Percentiles rank a stretch among this genome's conserved stretches.
phyloP scores from a whole-genome alignment of 2,888 invertebrate genomes.

The Cartodere bifasciata region DNA sequence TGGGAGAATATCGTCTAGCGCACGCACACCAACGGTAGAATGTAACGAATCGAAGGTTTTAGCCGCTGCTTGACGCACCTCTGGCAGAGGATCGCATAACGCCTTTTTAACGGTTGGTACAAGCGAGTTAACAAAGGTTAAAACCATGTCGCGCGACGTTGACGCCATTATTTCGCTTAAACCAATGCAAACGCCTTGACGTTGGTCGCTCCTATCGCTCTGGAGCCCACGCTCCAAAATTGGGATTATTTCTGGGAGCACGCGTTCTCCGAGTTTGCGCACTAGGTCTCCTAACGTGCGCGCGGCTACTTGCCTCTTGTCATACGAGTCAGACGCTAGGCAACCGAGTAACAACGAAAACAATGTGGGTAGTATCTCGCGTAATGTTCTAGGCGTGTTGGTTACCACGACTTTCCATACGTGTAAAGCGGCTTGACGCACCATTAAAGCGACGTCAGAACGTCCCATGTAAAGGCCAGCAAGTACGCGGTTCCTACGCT shows the following conservation, averaged over 20 bases:
- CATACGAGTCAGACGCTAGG: constrained; percentile 90
- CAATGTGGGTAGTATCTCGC: constrained; percentile 90
- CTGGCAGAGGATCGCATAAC: constrained; percentile 83
- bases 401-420: constrained; percentile 99
- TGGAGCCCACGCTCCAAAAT: constrained; percentile 88
- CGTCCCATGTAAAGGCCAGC: constrained; percentile 95
- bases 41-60: constrained; percentile 94
- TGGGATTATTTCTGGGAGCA: constrained; percentile 95
- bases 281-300: constrained; percentile 94
- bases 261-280: constrained; percentile 91
- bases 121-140: constrained; percentile 76
- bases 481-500: constrained; percentile 81
- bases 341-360: constrained; percentile 83
- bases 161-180: constrained; percentile 96
- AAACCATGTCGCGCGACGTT: constrained; percentile 87
- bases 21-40: constrained; percentile 82
- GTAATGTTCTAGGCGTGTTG: constrained; percentile 90
- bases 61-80: constrained; percentile 89
- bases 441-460: constrained; percentile 93
- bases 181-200: constrained; percentile 98
- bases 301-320: constrained; percentile 91
- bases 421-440: constrained; percentile 93
- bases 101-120: constrained; percentile 93
- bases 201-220: constrained; percentile 84
- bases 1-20: constrained; percentile 93